Percentiles rank a stretch among this genome's conserved stretches.
Conservation (phyloP, 2,888 invertebrate genomes). For the Lepetodrilus schrolli region DNA sequence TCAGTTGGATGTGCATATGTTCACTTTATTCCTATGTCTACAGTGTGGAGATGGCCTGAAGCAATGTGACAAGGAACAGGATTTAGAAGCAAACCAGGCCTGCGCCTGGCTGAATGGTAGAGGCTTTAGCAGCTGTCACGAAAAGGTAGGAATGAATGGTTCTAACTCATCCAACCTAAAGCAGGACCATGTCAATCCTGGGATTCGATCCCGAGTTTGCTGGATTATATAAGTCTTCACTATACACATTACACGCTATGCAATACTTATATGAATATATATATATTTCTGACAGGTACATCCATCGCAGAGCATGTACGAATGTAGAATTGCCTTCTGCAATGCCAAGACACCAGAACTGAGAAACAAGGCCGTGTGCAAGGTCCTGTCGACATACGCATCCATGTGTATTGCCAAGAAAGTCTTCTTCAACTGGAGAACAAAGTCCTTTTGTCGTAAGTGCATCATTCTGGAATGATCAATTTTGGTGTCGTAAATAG, state of each 20-base stretch:
- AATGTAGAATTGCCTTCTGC: constrained; percentile 19
- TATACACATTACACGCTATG: no score
- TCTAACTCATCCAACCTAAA: no score
- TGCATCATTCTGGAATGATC: no score
- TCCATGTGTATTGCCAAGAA: not conserved
- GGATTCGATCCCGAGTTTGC: no score
- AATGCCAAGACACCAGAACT: not conserved
- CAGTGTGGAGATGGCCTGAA: constrained; percentile 1
- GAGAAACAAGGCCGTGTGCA: not conserved
- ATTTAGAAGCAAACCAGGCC: not conserved
- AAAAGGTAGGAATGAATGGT: not conserved
- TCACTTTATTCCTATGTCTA: not conserved
- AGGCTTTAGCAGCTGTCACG: not conserved
- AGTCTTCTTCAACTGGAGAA: constrained; percentile 7
- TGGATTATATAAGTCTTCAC: no score
- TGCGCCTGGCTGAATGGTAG: constrained; percentile 1
- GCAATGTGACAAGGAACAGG: not conserved
- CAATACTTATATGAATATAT: no score
- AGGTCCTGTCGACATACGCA: not conserved
- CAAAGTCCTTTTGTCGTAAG: constrained; percentile 21
- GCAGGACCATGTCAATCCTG: no score
- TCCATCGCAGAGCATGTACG: not conserved
- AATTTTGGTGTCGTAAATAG: no score
- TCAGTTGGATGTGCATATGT: no score
- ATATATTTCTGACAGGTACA: not conserved